These are phyloP conservation scores for Lasioglossum calceatum DNA, from an alignment of 2,888 invertebrate genomes.

Conservation along the genomic window DNA sequence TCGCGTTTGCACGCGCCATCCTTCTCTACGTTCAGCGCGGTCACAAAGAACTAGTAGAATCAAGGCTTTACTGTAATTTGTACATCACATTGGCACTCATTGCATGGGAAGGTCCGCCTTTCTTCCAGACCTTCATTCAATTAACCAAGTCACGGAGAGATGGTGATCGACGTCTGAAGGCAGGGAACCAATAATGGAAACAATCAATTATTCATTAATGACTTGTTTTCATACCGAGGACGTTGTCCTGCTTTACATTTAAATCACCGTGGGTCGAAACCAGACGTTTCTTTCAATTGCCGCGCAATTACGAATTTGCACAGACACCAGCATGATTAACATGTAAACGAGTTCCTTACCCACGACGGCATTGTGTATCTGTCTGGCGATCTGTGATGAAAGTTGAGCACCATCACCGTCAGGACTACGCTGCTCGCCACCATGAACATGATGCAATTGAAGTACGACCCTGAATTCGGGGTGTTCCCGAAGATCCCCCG, in stretches of 20 bases:
- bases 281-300: background rate
- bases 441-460: conserved; percentile 99
- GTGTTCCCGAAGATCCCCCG: conserved; percentile 77
- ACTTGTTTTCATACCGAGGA: background rate
- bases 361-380: conserved; percentile 98
- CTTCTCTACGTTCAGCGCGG: too few relatives aligned
- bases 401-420: conserved; percentile 98
- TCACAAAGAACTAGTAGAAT: too few relatives aligned
- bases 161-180: too few relatives aligned
- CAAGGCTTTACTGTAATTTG: too few relatives aligned
- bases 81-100: too few relatives aligned
- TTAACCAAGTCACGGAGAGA: background rate
- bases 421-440: conserved; percentile 98
- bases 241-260: background rate
- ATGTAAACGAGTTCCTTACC: conserved; percentile 88
- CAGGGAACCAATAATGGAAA: background rate
- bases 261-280: background rate
- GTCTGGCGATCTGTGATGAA: conserved; percentile 98
- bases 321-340: background rate
- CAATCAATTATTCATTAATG: background rate
- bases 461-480: conserved; percentile 94
- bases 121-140: background rate
- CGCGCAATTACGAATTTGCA: background rate
- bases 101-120: too few relatives aligned
- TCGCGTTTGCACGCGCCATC: too few relatives aligned